Evolutionary conservation across 2,888 invertebrate genomes (phyloP).

Genomic region (Coelinius sp.): DNA sequence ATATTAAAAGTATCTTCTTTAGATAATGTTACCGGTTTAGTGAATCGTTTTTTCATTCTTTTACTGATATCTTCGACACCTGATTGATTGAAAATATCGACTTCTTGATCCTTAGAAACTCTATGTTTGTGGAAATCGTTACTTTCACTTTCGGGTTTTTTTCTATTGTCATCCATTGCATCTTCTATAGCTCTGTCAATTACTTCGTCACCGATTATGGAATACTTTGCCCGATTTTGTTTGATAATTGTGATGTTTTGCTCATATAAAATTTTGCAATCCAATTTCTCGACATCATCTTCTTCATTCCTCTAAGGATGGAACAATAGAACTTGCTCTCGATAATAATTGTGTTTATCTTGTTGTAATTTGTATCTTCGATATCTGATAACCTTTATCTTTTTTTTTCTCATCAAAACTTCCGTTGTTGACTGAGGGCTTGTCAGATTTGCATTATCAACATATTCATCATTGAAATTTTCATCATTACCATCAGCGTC

Average conservation of each 20-base stretch:
- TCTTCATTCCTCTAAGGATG: neutral
- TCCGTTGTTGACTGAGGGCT: too few relatives aligned
- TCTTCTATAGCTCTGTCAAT: constrained; percentile 32
- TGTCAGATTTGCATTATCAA: neutral
- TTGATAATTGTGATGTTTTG: constrained; percentile 29
- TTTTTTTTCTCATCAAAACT: neutral
- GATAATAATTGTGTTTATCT: constrained; percentile 4
- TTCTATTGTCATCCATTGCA: neutral
- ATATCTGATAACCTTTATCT: neutral
- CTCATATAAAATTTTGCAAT: constrained; percentile 29
- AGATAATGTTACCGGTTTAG: neutral
- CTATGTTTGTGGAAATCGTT: constrained; percentile 34
- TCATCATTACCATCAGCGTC: neutral
- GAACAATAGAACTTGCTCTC: constrained; percentile 16
- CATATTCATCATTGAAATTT: too few relatives aligned
- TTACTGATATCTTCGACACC: neutral
- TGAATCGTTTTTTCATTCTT: too few relatives aligned
- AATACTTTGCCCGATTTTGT: neutral
- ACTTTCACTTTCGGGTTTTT: constrained; percentile 4
- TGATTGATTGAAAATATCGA: too few relatives aligned
- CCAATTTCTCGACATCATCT: constrained; percentile 32
- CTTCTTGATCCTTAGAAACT: too few relatives aligned
- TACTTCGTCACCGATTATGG: too few relatives aligned
- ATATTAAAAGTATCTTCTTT: neutral
- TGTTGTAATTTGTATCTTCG: constrained; percentile 1